Conservation (phyloP, 2,797 vertebrate genomes). For the Pogoniulus pusillus region DNA sequence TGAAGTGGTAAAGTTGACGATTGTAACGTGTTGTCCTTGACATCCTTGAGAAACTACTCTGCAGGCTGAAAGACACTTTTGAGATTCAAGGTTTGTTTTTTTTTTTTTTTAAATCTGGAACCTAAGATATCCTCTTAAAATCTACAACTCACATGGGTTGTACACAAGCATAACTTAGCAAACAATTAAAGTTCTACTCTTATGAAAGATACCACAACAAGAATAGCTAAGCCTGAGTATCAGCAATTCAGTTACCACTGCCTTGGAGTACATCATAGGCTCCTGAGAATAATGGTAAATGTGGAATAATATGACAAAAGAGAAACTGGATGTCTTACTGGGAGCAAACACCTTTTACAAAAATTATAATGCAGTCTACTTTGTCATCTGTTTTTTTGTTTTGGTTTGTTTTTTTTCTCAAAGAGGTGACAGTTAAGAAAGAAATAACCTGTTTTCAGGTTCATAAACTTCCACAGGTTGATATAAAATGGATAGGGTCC, state of each 20-base stretch:
- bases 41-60: background rate
- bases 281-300: background rate
- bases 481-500: background rate
- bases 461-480: accelerated
- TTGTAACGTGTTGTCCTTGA: background rate
- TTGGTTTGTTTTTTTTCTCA: background rate
- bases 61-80: background rate
- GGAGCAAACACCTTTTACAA: background rate
- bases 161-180: background rate
- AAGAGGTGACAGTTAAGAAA: background rate
- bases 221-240: background rate
- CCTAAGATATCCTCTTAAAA: background rate
- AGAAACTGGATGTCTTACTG: background rate
- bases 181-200: background rate
- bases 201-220: background rate
- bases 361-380: background rate
- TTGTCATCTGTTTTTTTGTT: background rate
- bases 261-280: background rate
- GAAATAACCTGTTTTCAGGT: background rate
- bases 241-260: background rate
- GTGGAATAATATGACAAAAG: background rate
- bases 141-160: background rate
- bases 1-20: background rate
- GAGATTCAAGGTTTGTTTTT: background rate
- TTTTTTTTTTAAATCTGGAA: background rate